Evolutionary conservation across 1,140 invertebrate genomes (phyloP), one percentile per base, ranked within the genome.

Genomic region (Harlomillsia oculata): DNA sequence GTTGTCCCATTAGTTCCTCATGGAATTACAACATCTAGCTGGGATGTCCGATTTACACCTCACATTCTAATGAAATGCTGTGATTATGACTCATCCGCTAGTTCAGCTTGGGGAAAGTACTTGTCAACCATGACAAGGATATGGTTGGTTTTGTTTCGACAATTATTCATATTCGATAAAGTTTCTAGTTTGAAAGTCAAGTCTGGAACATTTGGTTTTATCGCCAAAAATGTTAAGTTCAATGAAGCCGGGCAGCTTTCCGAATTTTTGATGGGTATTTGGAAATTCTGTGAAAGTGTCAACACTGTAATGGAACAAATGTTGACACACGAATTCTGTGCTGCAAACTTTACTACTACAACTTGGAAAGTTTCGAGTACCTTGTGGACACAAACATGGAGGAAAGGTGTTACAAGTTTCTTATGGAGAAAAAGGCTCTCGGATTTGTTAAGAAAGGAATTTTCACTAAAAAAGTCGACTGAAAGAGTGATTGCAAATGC

Each of bases 401-500:
- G 28, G 39, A 34, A 53, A 25, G 57, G 62, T 25, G 11, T 59
- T 5, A 16, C 13, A 26, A 23, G 40, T 14, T 48, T 53, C 1
- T 26, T 63, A 3, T 63, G 62, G 62, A 43, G 53, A 13, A 41
- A 46, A 34, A n/a, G 62, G 37, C 9, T 60, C 16, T 25, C 25
- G 14, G 36, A 51, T 20, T 37, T 63, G 2, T n/a, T 36, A 21
- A 14, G 29, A 32, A 46, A 40, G 34, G 48, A 44, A 18, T 57
- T 50, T 14, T 34, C 30, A 20, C 34, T 39, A 0, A 52, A 39
- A 36, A 57, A 32, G 25, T 46, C 51, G 1, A 55, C 32, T 49
- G 62, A 64, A 39, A 48, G 41, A 26, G 14, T 60, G 4, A 56
- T 53, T 32, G 51, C 62, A 5, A 64, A 64, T 43, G 32, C 56